These are phyloP conservation scores for zebrafish (Danio rerio) DNA, from an alignment of 2,113 vertebrate genomes.

Conservation along the genomic window DNA sequence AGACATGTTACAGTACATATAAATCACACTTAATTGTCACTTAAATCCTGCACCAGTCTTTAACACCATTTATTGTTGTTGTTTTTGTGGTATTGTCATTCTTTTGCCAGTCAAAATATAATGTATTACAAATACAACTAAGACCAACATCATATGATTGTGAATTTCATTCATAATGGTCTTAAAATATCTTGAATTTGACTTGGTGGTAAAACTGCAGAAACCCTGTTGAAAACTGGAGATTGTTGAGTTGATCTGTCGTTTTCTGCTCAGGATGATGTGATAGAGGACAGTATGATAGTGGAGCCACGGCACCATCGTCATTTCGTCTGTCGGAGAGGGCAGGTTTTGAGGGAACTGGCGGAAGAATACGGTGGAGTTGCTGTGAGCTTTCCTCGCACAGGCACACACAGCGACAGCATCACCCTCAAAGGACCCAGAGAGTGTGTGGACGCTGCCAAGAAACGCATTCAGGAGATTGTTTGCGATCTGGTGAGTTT, in stretches of 20 bases:
- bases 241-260: not conserved
- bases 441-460: slow-evolving; percentile 81
- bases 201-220: too few relatives aligned
- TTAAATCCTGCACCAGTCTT: too few relatives aligned
- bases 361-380: slow-evolving; percentile 83
- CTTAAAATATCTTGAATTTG: too few relatives aligned
- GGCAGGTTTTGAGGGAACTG: slow-evolving; percentile 80
- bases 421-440: slow-evolving; percentile 82
- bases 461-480: slow-evolving; percentile 80
- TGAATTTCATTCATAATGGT: too few relatives aligned
- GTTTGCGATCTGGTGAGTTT: slow-evolving; percentile 79
- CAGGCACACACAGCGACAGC: slow-evolving; percentile 75
- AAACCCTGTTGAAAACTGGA: too few relatives aligned
- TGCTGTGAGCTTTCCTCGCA: slow-evolving; percentile 80
- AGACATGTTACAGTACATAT: too few relatives aligned
- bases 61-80: too few relatives aligned
- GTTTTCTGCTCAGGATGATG: slow-evolving; percentile 72
- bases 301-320: slow-evolving; percentile 80
- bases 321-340: slow-evolving; percentile 79
- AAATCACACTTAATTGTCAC: too few relatives aligned
- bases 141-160: too few relatives aligned
- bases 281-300: slow-evolving; percentile 80
- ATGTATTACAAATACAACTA: too few relatives aligned
- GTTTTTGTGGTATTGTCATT: too few relatives aligned
- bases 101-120: too few relatives aligned